Conservation (phyloP, 2,888 invertebrate genomes). For the Pachymerium ferrugineum region DNA sequence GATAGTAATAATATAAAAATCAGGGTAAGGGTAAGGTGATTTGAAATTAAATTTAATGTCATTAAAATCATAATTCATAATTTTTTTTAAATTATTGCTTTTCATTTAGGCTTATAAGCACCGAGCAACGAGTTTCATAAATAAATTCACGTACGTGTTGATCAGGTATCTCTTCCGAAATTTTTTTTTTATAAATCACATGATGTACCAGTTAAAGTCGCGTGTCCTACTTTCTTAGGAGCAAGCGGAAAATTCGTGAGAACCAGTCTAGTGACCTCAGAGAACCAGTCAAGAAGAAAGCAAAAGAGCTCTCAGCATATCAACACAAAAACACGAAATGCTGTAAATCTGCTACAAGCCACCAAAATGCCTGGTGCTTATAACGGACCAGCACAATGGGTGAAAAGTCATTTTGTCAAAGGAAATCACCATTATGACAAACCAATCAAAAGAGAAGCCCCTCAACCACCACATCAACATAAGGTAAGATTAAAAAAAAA, state of each 20-base stretch:
- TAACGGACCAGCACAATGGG: neutral
- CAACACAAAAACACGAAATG: neutral
- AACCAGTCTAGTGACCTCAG: constrained; percentile 5
- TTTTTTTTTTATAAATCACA: neutral
- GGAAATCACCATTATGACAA: neutral
- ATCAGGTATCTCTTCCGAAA: too few relatives aligned
- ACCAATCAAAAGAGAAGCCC: neutral
- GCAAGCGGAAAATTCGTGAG: constrained; percentile 16
- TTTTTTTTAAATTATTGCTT: too few relatives aligned
- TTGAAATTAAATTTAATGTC: too few relatives aligned
- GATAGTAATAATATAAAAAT: too few relatives aligned
- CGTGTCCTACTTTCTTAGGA: neutral
- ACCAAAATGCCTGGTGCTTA: neutral
- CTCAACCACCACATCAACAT: neutral
- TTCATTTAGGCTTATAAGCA: too few relatives aligned
- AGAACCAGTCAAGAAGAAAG: constrained; percentile 4
- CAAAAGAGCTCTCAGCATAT: neutral
- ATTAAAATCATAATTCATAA: too few relatives aligned
- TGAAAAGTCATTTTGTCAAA: neutral
- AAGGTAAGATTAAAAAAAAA: neutral
- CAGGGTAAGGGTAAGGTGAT: too few relatives aligned
- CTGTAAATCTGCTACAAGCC: neutral
- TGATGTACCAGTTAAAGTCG: constrained; percentile 1
- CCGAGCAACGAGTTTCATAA: too few relatives aligned
- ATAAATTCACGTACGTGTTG: too few relatives aligned